Conservation (phyloP, 2,797 vertebrate species). For the Rallus crepitans region DNA sequence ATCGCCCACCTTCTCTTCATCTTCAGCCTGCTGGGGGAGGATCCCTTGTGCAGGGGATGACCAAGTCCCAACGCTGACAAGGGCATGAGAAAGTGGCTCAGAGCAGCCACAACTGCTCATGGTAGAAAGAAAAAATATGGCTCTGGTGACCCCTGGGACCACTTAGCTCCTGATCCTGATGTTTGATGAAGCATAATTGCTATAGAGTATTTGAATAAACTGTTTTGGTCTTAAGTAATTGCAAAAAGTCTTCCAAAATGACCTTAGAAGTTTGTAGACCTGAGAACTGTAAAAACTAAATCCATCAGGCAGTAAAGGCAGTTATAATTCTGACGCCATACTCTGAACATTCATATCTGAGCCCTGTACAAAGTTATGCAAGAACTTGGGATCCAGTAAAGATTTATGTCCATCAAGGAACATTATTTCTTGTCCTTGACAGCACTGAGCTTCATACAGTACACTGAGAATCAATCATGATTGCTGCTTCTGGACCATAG, state of each 20-base stretch:
- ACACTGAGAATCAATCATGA: constrained; percentile 16
- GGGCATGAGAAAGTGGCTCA: not conserved
- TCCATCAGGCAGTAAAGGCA: not conserved
- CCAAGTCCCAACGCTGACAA: rapidly evolving
- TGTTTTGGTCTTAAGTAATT: not conserved
- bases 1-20: not conserved
- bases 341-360: not conserved
- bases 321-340: not conserved
- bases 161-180: not conserved
- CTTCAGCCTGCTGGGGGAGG: not conserved
- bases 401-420: not conserved
- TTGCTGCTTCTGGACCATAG: not conserved
- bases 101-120: not conserved
- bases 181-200: not conserved
- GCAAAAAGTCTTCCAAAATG: not conserved
- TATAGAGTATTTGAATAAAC: not conserved
- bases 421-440: constrained; percentile 29
- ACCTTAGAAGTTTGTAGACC: not conserved
- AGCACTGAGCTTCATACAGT: not conserved
- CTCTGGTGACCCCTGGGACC: not conserved
- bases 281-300: not conserved
- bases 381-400: not conserved
- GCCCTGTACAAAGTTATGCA: not conserved
- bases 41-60: not conserved
- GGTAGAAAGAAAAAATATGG: not conserved